These are phyloP conservation scores for Saiga tatarica DNA, from an alignment of 2,113 vertebrate species.

Conservation along the genomic window DNA sequence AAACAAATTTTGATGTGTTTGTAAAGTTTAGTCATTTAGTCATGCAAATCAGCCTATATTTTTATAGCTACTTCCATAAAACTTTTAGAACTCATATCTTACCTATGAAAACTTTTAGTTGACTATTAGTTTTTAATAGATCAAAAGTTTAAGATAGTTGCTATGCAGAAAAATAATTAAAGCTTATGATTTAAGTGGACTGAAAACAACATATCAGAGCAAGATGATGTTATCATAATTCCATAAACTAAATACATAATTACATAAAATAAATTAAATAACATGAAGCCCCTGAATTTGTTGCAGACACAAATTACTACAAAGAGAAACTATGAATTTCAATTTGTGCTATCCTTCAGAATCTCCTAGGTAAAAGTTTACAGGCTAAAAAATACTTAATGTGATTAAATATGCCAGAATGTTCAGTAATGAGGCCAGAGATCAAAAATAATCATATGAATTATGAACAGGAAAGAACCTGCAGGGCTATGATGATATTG, in stretches of 20 bases:
- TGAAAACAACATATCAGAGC: constrained; percentile 35
- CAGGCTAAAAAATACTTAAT: constrained; percentile 40
- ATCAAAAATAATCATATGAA: constrained; percentile 61
- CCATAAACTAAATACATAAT: constrained; percentile 54
- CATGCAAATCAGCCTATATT: neutral
- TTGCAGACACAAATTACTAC: constrained; percentile 44
- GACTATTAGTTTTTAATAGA: constrained; percentile 25
- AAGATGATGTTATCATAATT: constrained; percentile 56
- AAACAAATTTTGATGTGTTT: neutral
- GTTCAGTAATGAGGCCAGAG: constrained; percentile 55
- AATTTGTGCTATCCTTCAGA: constrained; percentile 40
- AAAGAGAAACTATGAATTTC: constrained; percentile 47
- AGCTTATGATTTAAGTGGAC: constrained; percentile 7
- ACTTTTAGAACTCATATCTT: constrained; percentile 8
- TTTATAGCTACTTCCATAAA: neutral
- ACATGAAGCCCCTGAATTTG: constrained; percentile 10
- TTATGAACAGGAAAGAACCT: neutral
- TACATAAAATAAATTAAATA: constrained; percentile 60
- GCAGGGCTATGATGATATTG: neutral
- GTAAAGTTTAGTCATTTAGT: neutral
- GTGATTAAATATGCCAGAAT: constrained; percentile 48
- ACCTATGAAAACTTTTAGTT: constrained; percentile 22
- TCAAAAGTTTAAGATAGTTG: constrained; percentile 35
- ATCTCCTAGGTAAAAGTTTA: constrained; percentile 58
- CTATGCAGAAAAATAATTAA: constrained; percentile 60